Evolutionary conservation across 2,797 vertebrate species (phyloP), one percentile per base, ranked within the genome.

Genomic region (Semaprochilodus insignis): DNA sequence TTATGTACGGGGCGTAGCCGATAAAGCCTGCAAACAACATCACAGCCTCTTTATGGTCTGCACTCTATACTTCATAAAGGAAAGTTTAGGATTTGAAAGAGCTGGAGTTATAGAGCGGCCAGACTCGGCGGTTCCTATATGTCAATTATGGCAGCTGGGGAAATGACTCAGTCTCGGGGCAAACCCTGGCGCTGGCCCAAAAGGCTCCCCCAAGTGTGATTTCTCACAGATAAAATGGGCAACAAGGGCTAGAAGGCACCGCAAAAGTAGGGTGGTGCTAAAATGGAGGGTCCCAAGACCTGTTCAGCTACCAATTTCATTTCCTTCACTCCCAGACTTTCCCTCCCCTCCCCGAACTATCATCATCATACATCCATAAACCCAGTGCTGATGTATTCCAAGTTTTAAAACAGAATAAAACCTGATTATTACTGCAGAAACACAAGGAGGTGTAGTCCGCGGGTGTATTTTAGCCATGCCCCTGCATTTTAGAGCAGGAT

Each of bases 1-100:
- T 94, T 88, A 99, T 77, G 87, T 94, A 93, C 0, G 97, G 92
- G 72, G 96, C 96, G 76, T 97, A 99, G 84, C 98, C 98, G 79
- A 99, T 97, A 90, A 99, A 95, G 89, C 97, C 98, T 99, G 94
- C 31, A 93, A 89, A 88, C 72, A 87, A 84, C 57, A 89, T 85
- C 62, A 88, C 51, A 90, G 72, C 80, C 36, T 62, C 81, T 92
- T 85, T 90, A 90, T 21, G 6, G 76, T 70, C 78, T 78, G 21
- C 63, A 44, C 75, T 75, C 78, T 0, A 78, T 84, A 44, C 75
- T 74, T 77, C 0, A 78, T 84, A 85, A 92, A 82, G 60, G 0
- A 80, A 86, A 87, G 71, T 82, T 86, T 77, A 88, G 76, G 57
- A 72, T 86, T 51, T 72, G 51, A 27, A 75, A 62, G 19, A 34